Percentiles rank a stretch among this genome's conserved stretches.
These are phyloP conservation scores for Hypothenemus hampei DNA, from an alignment of 1,140 invertebrate species.

Conservation along the genomic window DNA sequence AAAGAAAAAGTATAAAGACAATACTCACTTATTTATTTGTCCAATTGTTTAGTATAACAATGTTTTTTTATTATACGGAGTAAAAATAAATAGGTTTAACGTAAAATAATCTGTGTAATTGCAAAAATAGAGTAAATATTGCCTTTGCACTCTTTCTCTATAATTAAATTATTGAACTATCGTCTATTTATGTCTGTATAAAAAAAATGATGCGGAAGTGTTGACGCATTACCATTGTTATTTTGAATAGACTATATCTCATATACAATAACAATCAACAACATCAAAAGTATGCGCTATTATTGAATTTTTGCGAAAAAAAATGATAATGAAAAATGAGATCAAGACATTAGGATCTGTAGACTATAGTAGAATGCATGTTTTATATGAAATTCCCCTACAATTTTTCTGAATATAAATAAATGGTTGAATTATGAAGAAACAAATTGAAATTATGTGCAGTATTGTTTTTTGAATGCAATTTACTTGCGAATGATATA, in stretches of 20 bases:
- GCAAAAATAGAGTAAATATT: no score
- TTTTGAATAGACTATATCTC: no score
- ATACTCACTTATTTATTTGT: neutral
- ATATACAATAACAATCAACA: no score
- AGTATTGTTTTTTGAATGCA: slow-evolving; percentile 15
- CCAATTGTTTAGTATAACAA: neutral
- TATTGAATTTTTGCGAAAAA: no score
- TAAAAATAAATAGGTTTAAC: neutral
- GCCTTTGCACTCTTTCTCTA: neutral
- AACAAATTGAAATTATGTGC: neutral
- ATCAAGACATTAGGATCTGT: neutral
- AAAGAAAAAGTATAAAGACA: neutral
- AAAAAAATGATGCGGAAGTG: no score
- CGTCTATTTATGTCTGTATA: neutral
- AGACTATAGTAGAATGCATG: neutral
- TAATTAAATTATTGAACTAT: neutral
- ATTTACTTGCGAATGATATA: slow-evolving; percentile 5
- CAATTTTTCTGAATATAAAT: neutral
- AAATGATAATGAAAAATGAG: neutral
- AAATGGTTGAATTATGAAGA: neutral
- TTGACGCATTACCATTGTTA: no score
- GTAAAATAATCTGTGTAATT: neutral
- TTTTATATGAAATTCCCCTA: neutral
- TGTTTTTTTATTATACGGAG: neutral
- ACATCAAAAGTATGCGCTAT: neutral